Percentiles rank a stretch among this genome's conserved stretches.
Conservation (phyloP, 1,140 invertebrate species). For the Tyrophagus putrescentiae region DNA sequence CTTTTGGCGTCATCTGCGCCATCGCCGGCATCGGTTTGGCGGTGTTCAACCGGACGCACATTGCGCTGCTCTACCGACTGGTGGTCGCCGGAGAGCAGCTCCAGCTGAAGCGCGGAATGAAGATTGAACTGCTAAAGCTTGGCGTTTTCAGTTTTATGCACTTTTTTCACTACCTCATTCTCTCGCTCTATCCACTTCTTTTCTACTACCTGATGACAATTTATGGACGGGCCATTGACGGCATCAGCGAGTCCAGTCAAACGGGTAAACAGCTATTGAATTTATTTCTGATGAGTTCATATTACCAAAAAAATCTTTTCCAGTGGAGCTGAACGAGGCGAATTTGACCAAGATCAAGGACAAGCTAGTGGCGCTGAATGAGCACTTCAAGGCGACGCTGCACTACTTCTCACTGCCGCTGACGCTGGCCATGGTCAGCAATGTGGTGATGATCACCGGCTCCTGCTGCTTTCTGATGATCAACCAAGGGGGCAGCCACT, state of each 20-base stretch:
- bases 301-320: too few relatives aligned
- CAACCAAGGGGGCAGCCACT: background rate
- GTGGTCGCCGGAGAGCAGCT: background rate
- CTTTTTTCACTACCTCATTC: too few relatives aligned
- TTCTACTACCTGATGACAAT: background rate
- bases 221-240: background rate
- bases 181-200: too few relatives aligned
- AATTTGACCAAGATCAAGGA: background rate
- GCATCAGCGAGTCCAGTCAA: background rate
- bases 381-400: background rate
- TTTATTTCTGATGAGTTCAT: too few relatives aligned
- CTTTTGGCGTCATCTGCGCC: too few relatives aligned
- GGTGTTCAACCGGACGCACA: too few relatives aligned
- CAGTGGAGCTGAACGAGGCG: background rate
- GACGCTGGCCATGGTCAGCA: background rate
- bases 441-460: background rate
- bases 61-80: too few relatives aligned
- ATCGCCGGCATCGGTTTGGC: too few relatives aligned
- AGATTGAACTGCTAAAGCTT: too few relatives aligned
- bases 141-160: too few relatives aligned
- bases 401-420: background rate
- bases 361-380: background rate
- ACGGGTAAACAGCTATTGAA: background rate
- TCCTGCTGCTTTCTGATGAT: background rate
- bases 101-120: too few relatives aligned